Conservation (phyloP, 1,140 invertebrate genomes). For the Amyelois transitella region DNA sequence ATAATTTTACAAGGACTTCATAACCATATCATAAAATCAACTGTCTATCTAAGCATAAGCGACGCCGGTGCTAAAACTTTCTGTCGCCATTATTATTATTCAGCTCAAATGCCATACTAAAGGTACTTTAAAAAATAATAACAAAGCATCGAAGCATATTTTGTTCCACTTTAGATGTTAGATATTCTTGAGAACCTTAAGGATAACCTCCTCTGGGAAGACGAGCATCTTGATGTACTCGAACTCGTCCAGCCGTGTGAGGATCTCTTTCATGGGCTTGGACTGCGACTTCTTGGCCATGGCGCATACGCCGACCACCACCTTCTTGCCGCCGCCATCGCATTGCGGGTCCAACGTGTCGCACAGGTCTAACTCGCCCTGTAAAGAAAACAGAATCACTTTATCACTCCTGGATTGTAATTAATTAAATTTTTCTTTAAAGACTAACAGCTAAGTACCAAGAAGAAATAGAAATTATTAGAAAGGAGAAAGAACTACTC, state of each 20-base stretch:
- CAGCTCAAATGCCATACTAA: too few species aligned
- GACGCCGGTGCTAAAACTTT: too few species aligned
- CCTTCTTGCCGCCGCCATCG: slow-evolving; percentile 84
- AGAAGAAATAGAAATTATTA: too few species aligned
- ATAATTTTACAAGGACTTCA: too few species aligned
- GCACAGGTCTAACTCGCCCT: slow-evolving; percentile 85
- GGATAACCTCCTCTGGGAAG: slow-evolving; percentile 95
- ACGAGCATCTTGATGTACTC: slow-evolving; percentile 96
- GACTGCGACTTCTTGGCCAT: slow-evolving; percentile 99
- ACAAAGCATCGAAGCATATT: slow-evolving; percentile 25
- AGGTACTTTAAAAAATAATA: too few species aligned
- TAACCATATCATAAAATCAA: too few species aligned
- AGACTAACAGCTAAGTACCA: too few species aligned
- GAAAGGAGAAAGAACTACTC: too few species aligned
- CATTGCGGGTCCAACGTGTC: slow-evolving; percentile 77
- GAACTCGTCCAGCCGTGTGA: slow-evolving; percentile 95
- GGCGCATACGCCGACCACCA: slow-evolving; percentile 97
- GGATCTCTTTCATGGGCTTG: slow-evolving; percentile 99
- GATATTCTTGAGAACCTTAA: slow-evolving; percentile 81
- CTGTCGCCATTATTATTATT: too few species aligned
- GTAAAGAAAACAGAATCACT: slow-evolving; percentile 9
- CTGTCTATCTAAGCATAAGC: too few species aligned
- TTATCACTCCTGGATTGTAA: too few species aligned
- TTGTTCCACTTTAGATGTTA: slow-evolving; percentile 61
- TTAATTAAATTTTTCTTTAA: too few species aligned